Base-by-base conservation (phyloP, 2,888 invertebrate genomes). In the Drosophila prostipennis region DNA sequence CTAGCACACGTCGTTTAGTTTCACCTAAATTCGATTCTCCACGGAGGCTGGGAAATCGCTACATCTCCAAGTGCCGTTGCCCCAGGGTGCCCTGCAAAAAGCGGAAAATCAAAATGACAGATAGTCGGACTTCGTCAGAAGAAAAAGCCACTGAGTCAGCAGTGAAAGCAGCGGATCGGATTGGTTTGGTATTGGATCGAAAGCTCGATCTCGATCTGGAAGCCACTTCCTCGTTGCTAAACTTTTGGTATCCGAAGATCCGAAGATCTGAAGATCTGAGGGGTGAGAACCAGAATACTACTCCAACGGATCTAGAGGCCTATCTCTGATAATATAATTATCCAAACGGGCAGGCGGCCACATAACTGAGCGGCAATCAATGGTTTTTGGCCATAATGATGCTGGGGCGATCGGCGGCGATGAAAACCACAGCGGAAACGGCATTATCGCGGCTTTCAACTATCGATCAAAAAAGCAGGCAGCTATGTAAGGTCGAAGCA, bases 81-180 rank as follows among this genome's bases (percentile, higher is more conserved):
- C 63, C 63, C 82, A 80, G 61, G 64, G 79, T 80, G 72, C 5
- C 70, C 39, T 23, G 58, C 69, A 69, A 74, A 78, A 69, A 63
- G 72, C 63, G 63, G 79, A 77, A 78, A 80, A 83, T 80, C 83
- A 80, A 83, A 83, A 80, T 83, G 80, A 80, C 83, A 80, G 80
- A 80, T 74, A 65, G 63, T 65, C 37, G 45, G 37, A 36, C 42
- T 64, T 48, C n/a, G 45, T 55, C 55, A 56, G 61, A 56, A 56
- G 46, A 58, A 63, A 63, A 63, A 64, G 64, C 64, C 19, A 19
- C 45, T 56, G 67, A 43, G 56, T 64, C 67, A 67, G 68, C 73
- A 80, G 80, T 83, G 79, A 82, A 82, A 79, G 80, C 80, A 82
- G 52, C 32, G 32, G 19, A 40, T 58, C 51, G 40, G 57, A 40